Evolutionary conservation across 1,140 invertebrate species (phyloP).

Genomic region (Drosophila carrolli): DNA sequence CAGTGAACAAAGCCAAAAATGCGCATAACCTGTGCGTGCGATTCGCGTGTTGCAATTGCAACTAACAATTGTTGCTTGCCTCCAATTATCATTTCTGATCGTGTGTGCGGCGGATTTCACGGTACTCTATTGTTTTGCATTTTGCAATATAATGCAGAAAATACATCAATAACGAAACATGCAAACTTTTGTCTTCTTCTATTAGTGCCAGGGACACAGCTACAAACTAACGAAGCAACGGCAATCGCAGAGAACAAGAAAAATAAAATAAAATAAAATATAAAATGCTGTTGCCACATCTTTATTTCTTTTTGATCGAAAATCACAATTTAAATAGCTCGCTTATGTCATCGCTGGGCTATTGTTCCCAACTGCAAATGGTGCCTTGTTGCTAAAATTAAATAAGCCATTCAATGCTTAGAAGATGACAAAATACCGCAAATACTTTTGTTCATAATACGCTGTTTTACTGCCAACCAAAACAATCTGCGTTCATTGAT

Average conservation of each 20-base stretch:
- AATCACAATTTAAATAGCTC: slow-evolving; percentile 56
- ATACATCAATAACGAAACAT: slow-evolving; percentile 41
- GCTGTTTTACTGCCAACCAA: slow-evolving; percentile 43
- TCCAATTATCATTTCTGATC: slow-evolving; percentile 37
- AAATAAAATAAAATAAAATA: slow-evolving; percentile 20
- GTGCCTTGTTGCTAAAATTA: slow-evolving; percentile 60
- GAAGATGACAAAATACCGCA: slow-evolving; percentile 49
- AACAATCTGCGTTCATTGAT: slow-evolving; percentile 47
- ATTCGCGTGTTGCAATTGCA: slow-evolving; percentile 33
- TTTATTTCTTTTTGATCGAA: slow-evolving; percentile 50
- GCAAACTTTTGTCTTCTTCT: slow-evolving; percentile 46
- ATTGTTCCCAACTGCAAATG: slow-evolving; percentile 34
- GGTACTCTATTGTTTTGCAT: slow-evolving; percentile 48
- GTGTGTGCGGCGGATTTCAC: slow-evolving; percentile 31
- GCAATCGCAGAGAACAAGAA: slow-evolving; percentile 1
- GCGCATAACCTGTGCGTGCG: slow-evolving; percentile 28
- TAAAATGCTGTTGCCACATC: slow-evolving; percentile 26
- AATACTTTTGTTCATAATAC: slow-evolving; percentile 48
- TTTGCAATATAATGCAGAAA: slow-evolving; percentile 56
- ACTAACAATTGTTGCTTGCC: slow-evolving; percentile 37
- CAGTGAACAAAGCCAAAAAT: slow-evolving; percentile 19
- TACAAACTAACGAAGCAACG: slow-evolving; percentile 6
- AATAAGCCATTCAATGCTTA: slow-evolving; percentile 53
- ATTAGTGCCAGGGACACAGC: slow-evolving; percentile 51
- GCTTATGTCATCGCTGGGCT: slow-evolving; percentile 63